Percentiles rank a stretch among this genome's conserved stretches.
Evolutionary conservation across 2,113 vertebrate species (phyloP).

Genomic region (Podilymbus podiceps): DNA sequence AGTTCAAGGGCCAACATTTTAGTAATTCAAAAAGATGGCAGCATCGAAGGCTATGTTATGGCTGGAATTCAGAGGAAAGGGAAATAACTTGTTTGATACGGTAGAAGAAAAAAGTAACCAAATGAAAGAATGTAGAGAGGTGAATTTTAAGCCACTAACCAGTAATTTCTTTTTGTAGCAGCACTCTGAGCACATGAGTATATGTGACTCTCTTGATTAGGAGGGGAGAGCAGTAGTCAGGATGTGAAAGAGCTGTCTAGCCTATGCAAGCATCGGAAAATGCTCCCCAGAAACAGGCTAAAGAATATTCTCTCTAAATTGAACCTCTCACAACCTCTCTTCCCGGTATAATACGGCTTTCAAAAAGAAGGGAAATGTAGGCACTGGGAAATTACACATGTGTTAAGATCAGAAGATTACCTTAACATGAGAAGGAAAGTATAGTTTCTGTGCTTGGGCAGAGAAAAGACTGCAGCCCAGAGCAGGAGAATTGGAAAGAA

Average conservation of each 20-base stretch:
- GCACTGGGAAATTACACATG: neutral
- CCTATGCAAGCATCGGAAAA: neutral
- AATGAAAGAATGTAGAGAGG: neutral
- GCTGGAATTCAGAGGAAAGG: neutral
- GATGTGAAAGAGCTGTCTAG: neutral
- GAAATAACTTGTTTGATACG: neutral
- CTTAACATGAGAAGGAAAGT: neutral
- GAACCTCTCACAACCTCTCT: neutral
- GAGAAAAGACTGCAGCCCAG: neutral
- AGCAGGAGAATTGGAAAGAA: too few relatives aligned
- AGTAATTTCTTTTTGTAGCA: neutral
- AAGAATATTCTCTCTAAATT: neutral
- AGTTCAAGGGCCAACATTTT: neutral
- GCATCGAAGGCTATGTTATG: fast-evolving
- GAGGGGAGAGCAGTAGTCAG: neutral
- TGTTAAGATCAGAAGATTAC: neutral
- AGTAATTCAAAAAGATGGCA: neutral
- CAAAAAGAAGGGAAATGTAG: neutral
- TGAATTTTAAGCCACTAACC: neutral
- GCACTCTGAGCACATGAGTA: neutral
- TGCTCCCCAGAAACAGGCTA: neutral
- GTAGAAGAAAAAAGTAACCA: neutral
- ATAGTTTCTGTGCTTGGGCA: neutral
- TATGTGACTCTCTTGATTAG: neutral
- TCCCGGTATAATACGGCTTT: neutral